Evolutionary conservation across 1,140 invertebrate genomes (phyloP), one percentile per base, ranked within the genome.

Genomic region (Druon quercuslanigerum): DNA sequence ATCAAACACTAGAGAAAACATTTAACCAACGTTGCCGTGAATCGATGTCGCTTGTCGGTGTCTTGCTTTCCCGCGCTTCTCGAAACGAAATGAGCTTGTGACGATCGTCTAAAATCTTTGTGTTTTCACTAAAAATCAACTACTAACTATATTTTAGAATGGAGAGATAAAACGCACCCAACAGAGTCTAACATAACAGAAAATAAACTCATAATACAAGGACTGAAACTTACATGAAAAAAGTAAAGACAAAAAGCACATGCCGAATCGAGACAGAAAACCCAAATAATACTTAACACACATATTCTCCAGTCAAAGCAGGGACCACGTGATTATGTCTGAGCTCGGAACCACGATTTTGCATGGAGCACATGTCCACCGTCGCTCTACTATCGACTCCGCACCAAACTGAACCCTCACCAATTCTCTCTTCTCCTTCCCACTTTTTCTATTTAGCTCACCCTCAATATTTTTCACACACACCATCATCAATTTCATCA

Each of bases 241-340:
- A 74, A 72, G 13, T n/a, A 74, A 51, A 50, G 74, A 9, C 60
- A 54, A 77, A 17, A 78, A 54, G 52, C 60, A 50, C 71, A 8
- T 54, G 17, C 13, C 20, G 71, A 76, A 72, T 52, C 19, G 16
- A 71, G 19, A 57, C 52, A 71, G 19, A 66, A 72, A 81, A 74
- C 73, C 46, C 79, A 79, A 75, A 54, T 46, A 74, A 74, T 73
- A 77, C 83, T 77, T 74, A 72, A 83, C 84, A 86, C 84, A 89
- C 87, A 90, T 86, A 90, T 90, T 83, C 88, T 87, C 88, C 86
- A 91, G 90, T 92, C 90, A 92, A 92, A 92, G 90, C 90, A 90
- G 91, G 91, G 90, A 92, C 91, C 91, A 91, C 89, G 90, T 92
- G 91, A 91, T 92, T 92, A 91, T 91, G 91, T 91, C 90, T 92